These are phyloP conservation scores for Drosophila testacea DNA, from an alignment of 2,888 invertebrate genomes.

Conservation along the genomic window DNA sequence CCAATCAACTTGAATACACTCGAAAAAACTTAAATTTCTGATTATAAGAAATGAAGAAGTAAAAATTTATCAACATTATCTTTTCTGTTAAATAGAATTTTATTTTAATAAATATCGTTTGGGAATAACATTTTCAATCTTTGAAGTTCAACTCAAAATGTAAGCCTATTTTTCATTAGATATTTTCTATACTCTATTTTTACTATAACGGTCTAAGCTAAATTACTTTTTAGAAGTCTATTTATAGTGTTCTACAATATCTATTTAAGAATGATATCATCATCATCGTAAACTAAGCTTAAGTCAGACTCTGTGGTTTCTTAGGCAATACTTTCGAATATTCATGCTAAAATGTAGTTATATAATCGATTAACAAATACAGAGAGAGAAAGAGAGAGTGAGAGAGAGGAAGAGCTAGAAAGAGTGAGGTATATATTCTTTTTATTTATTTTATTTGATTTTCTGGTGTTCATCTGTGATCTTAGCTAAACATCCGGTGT, in stretches of 20 bases:
- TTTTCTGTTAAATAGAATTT: no score
- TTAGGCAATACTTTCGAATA: background rate
- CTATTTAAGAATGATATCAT: no score
- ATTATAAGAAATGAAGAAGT: no score
- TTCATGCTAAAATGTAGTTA: background rate
- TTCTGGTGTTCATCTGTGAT: conserved; percentile 43
- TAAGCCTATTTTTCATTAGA: background rate
- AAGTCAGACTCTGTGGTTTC: background rate
- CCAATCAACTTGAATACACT: conserved; percentile 12
- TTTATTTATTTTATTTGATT: conserved; percentile 20
- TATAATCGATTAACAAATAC: background rate
- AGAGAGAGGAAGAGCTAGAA: no score
- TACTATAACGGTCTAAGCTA: no score
- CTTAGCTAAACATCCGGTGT: conserved; percentile 72
- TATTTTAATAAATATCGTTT: no score
- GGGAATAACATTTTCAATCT: no score
- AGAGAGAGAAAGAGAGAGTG: background rate
- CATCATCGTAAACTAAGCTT: background rate
- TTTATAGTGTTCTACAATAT: no score
- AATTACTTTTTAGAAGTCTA: no score
- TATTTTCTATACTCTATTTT: background rate
- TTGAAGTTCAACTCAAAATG: no score
- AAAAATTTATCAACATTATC: no score
- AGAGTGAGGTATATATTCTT: background rate
- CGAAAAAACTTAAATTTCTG: no score